Base-by-base conservation (phyloP, 2,797 vertebrate species). In the Coregonus sp. region DNA sequence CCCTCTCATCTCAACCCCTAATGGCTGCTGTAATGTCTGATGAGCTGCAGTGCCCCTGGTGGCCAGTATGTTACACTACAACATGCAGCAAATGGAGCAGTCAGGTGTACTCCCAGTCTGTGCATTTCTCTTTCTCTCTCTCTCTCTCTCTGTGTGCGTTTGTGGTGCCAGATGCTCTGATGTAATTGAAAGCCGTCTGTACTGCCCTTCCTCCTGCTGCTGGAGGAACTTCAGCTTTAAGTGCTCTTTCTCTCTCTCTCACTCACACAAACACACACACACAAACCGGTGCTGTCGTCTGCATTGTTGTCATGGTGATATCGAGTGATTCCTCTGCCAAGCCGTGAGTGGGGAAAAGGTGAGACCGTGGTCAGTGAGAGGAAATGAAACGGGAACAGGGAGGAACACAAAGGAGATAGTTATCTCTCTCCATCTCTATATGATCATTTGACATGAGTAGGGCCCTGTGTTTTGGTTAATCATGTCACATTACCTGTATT, bases 251-350 rank as follows among this genome's bases (percentile, higher is more conserved):
- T 50, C 12, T 50, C 70, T 20, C 25, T 9, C 18, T 14, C 7
- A 68, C 16, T 68, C 51, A 78, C 54, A 81, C 70, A 75, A 4
- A 59, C 29, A 18, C 33, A n/a, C 72, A n/a, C 25, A 29, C 72
- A 35, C 18, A 37, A 18, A 14, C 37, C 69, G 72, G n/a, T 3
- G 29, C 75, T 75, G 78, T 73, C 76, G 14, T 80, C 84, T 70
- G 18, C 72, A 37, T 9, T 11, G 88, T 90, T 86, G 80, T 82
- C 82, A 89, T 90, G 84, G 85, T 25, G 56, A 90, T 82, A 82
- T 82, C 1, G 80, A 85, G 74, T 59, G n/a, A 78, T 81, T 81
- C 63, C 52, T 69, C 73, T 59, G 5, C 51, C 69, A 7, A 18
- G 65, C 40, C 51, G 50, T 50, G 35, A 81, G 77, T 25, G 15